Base-by-base conservation (phyloP, 2,113 vertebrate genomes). In the Crotophaga sulcirostris region DNA sequence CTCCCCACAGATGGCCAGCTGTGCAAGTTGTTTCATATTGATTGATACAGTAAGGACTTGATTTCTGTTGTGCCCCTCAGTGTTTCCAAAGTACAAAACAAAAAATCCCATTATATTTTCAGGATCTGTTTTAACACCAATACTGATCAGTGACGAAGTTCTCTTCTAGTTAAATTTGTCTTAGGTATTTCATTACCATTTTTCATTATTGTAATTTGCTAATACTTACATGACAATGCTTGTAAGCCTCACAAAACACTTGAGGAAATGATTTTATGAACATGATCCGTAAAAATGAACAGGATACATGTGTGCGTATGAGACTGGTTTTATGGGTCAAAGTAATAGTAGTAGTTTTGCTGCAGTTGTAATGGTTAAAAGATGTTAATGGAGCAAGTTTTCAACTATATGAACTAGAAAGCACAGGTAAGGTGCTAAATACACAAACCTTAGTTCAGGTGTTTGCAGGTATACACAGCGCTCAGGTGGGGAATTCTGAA, bases 381-480 rank as follows among this genome's bases (percentile, higher is more conserved):
- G 23, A 26, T 28, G 15, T 47, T 58, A 72, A 17, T 14, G 75
- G 79, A 82, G 9, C 19, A 59, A 54, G 9, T 67, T 66, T 93
- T 87, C 44, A 79, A 6, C 31, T 25, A 8, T 26, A 34, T 8
- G 16, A 82, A 66, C 15, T 31, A 62, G 18, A 36, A 26, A 54
- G 38, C 36, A 45, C 28, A 86, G 42, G 56, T 31, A n/a, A 10
- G 7, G 9, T 93, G 51, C 12, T 51, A 90, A 80, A 73, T 33
- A 51, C 6, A 15, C 7, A 69, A 51, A 20, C 17, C 34, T 21
- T 33, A 23, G 7, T 44, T 68, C 54, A 40, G 49, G 28, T 54
- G 10, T 25, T 20, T 0, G 0, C 10, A 49, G 11, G 20, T 31
- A 77, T 5, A 21, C 0, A 1, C 33, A 56, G 40, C 5, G 14